Conservation (phyloP, 2,888 invertebrate genomes). For the Dugesia japonica region DNA sequence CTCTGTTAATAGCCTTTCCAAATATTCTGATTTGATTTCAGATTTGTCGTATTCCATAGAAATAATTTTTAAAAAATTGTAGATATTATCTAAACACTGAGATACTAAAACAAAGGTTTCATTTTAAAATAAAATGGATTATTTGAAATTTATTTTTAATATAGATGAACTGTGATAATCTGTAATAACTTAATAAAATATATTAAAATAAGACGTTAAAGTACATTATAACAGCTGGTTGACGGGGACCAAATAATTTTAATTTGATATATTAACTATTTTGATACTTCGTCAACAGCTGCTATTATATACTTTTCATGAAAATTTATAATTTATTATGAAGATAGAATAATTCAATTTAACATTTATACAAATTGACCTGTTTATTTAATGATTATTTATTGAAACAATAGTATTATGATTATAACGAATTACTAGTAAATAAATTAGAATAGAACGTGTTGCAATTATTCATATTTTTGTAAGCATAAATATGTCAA, state of each 20-base stretch:
- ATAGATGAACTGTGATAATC: no score
- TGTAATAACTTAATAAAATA: no score
- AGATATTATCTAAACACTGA: not conserved
- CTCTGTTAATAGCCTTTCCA: not conserved
- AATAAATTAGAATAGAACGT: no score
- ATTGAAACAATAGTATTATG: no score
- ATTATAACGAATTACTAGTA: no score
- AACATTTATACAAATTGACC: no score
- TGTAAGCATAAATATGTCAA: no score
- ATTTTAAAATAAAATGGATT: not conserved
- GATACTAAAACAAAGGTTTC: not conserved
- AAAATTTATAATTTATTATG: not conserved
- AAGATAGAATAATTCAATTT: no score
- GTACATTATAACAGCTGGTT: not conserved
- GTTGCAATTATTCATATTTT: no score
- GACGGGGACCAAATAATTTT: constrained; percentile 3
- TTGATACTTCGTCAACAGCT: not conserved
- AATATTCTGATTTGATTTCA: constrained; percentile 15
- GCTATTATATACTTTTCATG: not conserved
- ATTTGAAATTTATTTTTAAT: no score
- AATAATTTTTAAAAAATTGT: not conserved
- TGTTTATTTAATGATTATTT: no score
- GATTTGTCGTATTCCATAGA: constrained; percentile 4
- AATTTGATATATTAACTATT: not conserved
- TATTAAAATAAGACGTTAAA: not conserved